Evolutionary conservation across 2,797 vertebrate species (phyloP), one percentile per base, ranked within the genome.

Genomic region (Anguilla anguilla): DNA sequence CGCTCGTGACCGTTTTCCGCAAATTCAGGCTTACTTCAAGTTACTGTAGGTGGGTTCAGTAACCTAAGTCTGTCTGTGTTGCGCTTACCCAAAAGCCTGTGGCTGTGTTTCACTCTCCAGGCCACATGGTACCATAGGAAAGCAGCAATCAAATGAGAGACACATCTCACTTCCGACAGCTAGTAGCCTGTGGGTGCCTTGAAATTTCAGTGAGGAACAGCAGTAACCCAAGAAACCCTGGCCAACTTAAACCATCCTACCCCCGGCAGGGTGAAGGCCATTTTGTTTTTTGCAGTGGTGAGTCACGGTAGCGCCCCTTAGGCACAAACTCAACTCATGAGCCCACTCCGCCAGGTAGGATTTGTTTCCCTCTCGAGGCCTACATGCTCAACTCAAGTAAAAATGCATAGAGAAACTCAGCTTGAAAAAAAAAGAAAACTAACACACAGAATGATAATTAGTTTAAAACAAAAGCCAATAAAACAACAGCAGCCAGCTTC

Each of bases 111-210:
- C 69, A 74, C 28, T 69, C 64, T 28, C n/a, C 64, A 69, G 25
- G 64, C 64, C n/a, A 0, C 64, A 69, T 28, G 64, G 64, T 69
- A 69, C 9, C 6, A 11, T 28, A 28, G n/a, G 64, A 69, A 11
- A 69, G 64, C 64, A 69, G n/a, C 64, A 69, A 69, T 69, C n/a
- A 69, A 69, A 69, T 69, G 64, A 69, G 64, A 28, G 64, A 2
- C 28, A 69, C 64, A 69, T 69, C 64, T 69, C 64, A 69, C 64
- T 69, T 69, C 64, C 64, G 64, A 69, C 64, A 69, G 64, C 64
- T 74, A 31, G 7, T 39, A 35, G 69, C 69, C 69, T 31, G 69
- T 74, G 69, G 69, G 69, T 13, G 31, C 31, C 57, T 15, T 74
- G 31, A 39, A 35, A 31, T 35, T 74, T 31, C 9, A 22, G 35